Evolutionary conservation across 2,797 vertebrate genomes (phyloP).

Genomic region (Coluber constrictor): DNA sequence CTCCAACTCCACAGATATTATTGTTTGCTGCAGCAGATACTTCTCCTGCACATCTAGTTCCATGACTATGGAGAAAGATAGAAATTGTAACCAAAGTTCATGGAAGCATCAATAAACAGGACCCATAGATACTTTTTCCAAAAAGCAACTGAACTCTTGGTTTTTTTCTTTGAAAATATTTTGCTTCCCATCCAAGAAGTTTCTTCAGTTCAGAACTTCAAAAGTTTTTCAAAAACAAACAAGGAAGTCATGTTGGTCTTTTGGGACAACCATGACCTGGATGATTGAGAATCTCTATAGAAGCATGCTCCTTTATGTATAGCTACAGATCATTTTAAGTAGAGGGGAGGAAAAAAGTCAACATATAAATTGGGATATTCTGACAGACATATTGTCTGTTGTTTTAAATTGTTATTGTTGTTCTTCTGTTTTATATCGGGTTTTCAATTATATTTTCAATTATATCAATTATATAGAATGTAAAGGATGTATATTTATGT

Average conservation of each 20-base stretch:
- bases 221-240: background rate
- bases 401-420: background rate
- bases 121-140: background rate
- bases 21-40: slow-evolving; percentile 97
- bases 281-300: background rate
- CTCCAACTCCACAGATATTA: slow-evolving; percentile 96
- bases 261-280: background rate
- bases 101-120: background rate
- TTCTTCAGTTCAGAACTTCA: background rate
- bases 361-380: background rate
- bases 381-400: background rate
- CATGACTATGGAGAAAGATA: slow-evolving; percentile 79
- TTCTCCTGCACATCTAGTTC: slow-evolving; percentile 95
- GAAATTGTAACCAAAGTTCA: background rate
- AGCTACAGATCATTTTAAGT: background rate
- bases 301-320: too few relatives aligned
- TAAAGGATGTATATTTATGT: too few relatives aligned
- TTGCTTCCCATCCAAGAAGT: background rate
- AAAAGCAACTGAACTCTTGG: background rate
- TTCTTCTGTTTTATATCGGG: too few relatives aligned
- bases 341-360: background rate
- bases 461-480: too few relatives aligned
- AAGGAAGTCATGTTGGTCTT: background rate
- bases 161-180: background rate
- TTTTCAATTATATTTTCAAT: too few relatives aligned